A percentile compares a stretch with the other conserved stretches of the same genome.
Conservation (phyloP, 2,888 invertebrate genomes). For the Monopis laevigella region DNA sequence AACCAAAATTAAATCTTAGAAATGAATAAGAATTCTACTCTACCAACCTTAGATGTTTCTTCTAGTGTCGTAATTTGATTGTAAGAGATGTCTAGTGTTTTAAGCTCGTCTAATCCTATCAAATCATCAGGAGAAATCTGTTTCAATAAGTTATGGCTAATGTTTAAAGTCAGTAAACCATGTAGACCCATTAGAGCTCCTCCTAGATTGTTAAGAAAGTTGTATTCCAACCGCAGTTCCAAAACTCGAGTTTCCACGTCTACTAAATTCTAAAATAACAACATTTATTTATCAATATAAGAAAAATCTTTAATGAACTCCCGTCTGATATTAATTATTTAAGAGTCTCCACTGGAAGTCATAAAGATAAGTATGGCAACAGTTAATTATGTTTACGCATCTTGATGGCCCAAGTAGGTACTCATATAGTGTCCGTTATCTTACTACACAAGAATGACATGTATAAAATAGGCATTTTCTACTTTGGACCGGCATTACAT, state of each 20-base stretch:
- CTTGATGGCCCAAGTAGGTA: too few species aligned
- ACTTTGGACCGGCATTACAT: too few species aligned
- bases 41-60: slow-evolving; percentile 80
- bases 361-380: too few species aligned
- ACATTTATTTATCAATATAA: not conserved
- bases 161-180: slow-evolving; percentile 74
- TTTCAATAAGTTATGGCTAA: slow-evolving; percentile 79
- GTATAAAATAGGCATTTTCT: too few species aligned
- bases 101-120: slow-evolving; percentile 78
- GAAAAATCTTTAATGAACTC: too few species aligned
- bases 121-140: slow-evolving; percentile 81
- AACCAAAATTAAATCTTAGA: not conserved
- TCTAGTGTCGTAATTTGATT: slow-evolving; percentile 81
- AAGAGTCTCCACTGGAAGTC: too few species aligned
- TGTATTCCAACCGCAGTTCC: slow-evolving; percentile 79
- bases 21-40: not conserved
- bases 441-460: too few species aligned
- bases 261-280: slow-evolving; percentile 72
- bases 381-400: too few species aligned
- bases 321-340: too few species aligned
- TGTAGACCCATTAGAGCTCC: slow-evolving; percentile 80
- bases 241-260: slow-evolving; percentile 78
- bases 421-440: too few species aligned
- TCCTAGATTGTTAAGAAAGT: slow-evolving; percentile 74
- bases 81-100: slow-evolving; percentile 79